Base-by-base conservation (phyloP, 2,113 vertebrate species). In the Lipotes vexillifer region DNA sequence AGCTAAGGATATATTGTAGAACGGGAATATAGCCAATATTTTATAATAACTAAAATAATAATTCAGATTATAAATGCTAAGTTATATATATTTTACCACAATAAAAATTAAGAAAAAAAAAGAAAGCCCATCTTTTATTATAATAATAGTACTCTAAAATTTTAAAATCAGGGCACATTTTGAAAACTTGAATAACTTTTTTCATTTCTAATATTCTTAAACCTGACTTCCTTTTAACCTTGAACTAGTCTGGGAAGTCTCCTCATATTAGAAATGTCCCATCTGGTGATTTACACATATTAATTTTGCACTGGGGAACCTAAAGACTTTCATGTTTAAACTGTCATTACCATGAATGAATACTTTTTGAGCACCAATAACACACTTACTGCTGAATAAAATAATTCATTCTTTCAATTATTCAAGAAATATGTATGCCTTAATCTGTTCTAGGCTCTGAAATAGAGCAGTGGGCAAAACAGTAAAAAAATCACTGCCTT, bases 131-230 rank as follows among this genome's bases (percentile, higher is more conserved):
- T 88, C 23, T 78, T 87, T 78, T 91, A 63, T 97, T 63, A 25
- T 78, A 66, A 23, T 91, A 57, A 38, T 49, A 84, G 29, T 59
- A 90, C 1, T 25, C 25, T 96, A 66, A 94, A 93, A 85, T 23
- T 68, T 93, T 27, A 55, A 90, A 96, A 80, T 88, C 29, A 93
- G 38, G 90, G 88, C 52, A 91, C 21, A 57, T 55, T 66, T 97
- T 93, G 21, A 90, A 90, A 90, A 65, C 15, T n/a, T 91, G 57
- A 93, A 75, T 81, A 61, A 8, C 25, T 85, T 88, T 57, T 5
- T 57, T 74, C 59, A 95, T 88, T 93, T 90, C 49, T 94, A 29
- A 68, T 81, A 44, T 57, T 93, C 44, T 59, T 94, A 92, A 80
- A 38, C 11, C 72, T 95, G 57, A 21, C 29, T 84, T 89, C n/a